These are phyloP conservation scores for Lycocorax pyrrhopterus DNA, from an alignment of 2,113 vertebrate species.

Conservation along the genomic window DNA sequence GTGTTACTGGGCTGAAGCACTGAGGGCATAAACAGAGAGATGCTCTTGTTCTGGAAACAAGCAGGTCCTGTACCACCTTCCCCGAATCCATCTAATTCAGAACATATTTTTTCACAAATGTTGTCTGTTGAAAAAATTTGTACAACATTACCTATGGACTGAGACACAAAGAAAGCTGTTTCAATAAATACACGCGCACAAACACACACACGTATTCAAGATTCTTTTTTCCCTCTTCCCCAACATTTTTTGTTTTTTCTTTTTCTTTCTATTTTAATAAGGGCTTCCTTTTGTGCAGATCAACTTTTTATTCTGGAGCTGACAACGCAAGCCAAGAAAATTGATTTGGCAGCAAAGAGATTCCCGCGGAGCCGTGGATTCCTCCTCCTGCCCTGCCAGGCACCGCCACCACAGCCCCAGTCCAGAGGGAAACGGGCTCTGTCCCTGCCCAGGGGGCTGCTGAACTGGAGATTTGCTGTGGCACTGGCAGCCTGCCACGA, in stretches of 20 bases:
- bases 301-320: not conserved
- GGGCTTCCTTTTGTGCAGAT: not conserved
- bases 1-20: not conserved
- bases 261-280: not conserved
- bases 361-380: fast-evolving
- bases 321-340: not conserved
- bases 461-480: too few species aligned
- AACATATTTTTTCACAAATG: not conserved
- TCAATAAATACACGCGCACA: not conserved
- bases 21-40: not conserved
- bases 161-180: not conserved
- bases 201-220: fast-evolving
- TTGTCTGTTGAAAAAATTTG: not conserved
- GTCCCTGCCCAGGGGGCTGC: not conserved
- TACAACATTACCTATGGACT: not conserved
- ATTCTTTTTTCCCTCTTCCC: not conserved
- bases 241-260: not conserved
- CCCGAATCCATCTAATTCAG: not conserved
- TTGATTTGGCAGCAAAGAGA: not conserved
- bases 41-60: not conserved
- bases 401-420: fast-evolving
- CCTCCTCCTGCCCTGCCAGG: not conserved
- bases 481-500: fast-evolving
- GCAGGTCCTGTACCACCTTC: not conserved
- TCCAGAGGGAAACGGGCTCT: not conserved